Percentiles rank a stretch among this genome's conserved stretches.
These are phyloP conservation scores for Coenonympha glycerion DNA, from an alignment of 2,888 invertebrate species.

Conservation along the genomic window DNA sequence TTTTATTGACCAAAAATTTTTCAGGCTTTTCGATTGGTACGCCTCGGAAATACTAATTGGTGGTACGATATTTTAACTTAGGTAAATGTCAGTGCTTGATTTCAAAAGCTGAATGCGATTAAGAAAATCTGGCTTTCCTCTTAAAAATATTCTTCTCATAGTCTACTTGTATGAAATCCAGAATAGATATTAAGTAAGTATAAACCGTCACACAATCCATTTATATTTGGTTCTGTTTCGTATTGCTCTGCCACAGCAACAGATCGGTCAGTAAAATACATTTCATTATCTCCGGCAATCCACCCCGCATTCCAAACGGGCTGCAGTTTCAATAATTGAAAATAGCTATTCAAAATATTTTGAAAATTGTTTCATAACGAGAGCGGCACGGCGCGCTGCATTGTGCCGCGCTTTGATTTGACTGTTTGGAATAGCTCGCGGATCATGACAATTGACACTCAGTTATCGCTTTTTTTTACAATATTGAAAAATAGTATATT, in stretches of 20 bases:
- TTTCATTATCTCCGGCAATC: constrained; percentile 42
- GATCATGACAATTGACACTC: constrained; percentile 48
- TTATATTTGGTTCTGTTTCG: constrained; percentile 13
- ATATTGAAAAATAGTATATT: background rate
- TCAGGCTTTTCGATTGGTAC: no score
- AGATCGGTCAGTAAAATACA: constrained; percentile 30
- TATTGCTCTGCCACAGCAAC: constrained; percentile 21
- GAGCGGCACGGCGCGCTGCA: constrained; percentile 51
- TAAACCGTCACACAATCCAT: no score
- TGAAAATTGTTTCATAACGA: constrained; percentile 75
- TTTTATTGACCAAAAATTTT: no score
- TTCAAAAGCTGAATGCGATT: no score
- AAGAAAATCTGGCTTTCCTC: no score
- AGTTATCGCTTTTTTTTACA: constrained; percentile 38
- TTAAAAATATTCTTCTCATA: no score
- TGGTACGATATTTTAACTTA: no score
- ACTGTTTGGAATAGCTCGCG: constrained; percentile 60
- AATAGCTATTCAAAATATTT: constrained; percentile 76
- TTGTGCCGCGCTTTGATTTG: constrained; percentile 50
- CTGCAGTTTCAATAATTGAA: constrained; percentile 73
- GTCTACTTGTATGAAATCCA: no score
- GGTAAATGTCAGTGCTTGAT: no score
- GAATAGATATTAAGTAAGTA: no score
- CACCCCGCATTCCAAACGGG: constrained; percentile 57
- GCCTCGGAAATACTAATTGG: no score